phyloP scores from a whole-genome alignment of 2,888 invertebrate genomes.

The Leucoptera coffeella region DNA sequence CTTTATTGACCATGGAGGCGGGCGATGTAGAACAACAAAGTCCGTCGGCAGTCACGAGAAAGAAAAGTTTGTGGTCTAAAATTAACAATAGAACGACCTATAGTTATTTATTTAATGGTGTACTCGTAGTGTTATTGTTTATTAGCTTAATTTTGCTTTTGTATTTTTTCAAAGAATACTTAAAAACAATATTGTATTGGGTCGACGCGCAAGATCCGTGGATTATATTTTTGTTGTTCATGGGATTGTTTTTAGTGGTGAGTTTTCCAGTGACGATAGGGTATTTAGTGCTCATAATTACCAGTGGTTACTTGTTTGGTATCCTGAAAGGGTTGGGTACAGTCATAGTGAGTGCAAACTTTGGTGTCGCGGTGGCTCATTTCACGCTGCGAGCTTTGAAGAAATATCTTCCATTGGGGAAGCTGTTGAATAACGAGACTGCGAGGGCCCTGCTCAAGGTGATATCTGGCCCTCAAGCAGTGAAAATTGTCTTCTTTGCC shows the following conservation, averaged over 20 bases:
- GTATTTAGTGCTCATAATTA: slow-evolving; percentile 78
- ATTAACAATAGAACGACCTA: slow-evolving; percentile 46
- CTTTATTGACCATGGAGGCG: slow-evolving; percentile 23
- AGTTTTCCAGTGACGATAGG: slow-evolving; percentile 86
- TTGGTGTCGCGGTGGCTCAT: slow-evolving; percentile 78
- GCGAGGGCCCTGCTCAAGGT: slow-evolving; percentile 77
- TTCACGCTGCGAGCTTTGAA: slow-evolving; percentile 63
- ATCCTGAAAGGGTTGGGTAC: slow-evolving; percentile 68
- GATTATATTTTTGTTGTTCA: slow-evolving; percentile 68
- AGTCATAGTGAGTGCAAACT: slow-evolving; percentile 72
- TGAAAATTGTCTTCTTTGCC: slow-evolving; percentile 80
- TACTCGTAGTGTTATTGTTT: slow-evolving; percentile 45
- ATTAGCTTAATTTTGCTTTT: slow-evolving; percentile 51
- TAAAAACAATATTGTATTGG: slow-evolving; percentile 72
- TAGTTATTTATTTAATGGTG: slow-evolving; percentile 46
- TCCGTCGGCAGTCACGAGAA: slow-evolving; percentile 26
- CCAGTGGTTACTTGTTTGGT: slow-evolving; percentile 84
- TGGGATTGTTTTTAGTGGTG: slow-evolving; percentile 73
- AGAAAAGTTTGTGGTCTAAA: slow-evolving; percentile 47
- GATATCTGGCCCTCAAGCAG: slow-evolving; percentile 79
- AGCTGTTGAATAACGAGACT: slow-evolving; percentile 64
- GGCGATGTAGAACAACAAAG: slow-evolving; percentile 39
- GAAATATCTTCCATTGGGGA: slow-evolving; percentile 55
- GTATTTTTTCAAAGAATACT: slow-evolving; percentile 70
- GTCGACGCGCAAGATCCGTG: slow-evolving; percentile 73